Evolutionary conservation across 2,888 invertebrate species (phyloP).

Genomic region (Drosophila trichaetosa): DNA sequence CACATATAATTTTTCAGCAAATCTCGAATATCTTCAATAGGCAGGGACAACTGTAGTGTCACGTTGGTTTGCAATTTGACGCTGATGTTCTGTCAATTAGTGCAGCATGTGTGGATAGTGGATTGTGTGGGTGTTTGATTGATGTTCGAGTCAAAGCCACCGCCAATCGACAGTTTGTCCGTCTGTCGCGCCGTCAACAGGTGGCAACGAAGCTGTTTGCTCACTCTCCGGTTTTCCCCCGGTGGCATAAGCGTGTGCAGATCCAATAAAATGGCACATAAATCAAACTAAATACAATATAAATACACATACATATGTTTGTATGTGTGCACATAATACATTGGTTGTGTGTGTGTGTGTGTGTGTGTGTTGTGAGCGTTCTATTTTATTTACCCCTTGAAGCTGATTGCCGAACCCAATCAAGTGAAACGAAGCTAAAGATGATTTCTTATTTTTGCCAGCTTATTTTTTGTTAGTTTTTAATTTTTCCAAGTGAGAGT

Average conservation of each 20-base stretch:
- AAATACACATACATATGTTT: conserved; percentile 4
- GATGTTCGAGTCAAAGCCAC: conserved; percentile 65
- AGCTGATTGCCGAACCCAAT: conserved; percentile 39
- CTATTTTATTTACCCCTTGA: conserved; percentile 56
- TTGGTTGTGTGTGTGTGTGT: conserved; percentile 4
- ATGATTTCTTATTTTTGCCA: conserved; percentile 38
- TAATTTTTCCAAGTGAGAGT: conserved; percentile 6
- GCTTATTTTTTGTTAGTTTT: not conserved
- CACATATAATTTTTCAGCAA: not conserved
- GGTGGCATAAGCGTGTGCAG: conserved; percentile 12
- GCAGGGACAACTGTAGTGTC: conserved; percentile 55
- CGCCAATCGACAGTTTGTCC: conserved; percentile 25
- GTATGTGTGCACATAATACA: conserved; percentile 40
- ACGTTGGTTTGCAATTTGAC: conserved; percentile 61
- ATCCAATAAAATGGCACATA: conserved; percentile 68
- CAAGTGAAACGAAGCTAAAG: conserved; percentile 14
- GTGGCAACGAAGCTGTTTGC: conserved; percentile 56
- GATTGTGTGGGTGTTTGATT: conserved; percentile 70
- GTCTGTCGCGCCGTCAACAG: conserved; percentile 45
- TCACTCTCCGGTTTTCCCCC: conserved; percentile 65
- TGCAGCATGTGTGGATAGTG: conserved; percentile 34
- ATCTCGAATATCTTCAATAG: conserved; percentile 13
- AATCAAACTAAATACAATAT: conserved; percentile 64
- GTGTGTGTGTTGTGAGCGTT: conserved; percentile 25
- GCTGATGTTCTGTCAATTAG: conserved; percentile 74